Conservation (phyloP, 2,888 invertebrate species). For the Meteorus cinctellus region DNA sequence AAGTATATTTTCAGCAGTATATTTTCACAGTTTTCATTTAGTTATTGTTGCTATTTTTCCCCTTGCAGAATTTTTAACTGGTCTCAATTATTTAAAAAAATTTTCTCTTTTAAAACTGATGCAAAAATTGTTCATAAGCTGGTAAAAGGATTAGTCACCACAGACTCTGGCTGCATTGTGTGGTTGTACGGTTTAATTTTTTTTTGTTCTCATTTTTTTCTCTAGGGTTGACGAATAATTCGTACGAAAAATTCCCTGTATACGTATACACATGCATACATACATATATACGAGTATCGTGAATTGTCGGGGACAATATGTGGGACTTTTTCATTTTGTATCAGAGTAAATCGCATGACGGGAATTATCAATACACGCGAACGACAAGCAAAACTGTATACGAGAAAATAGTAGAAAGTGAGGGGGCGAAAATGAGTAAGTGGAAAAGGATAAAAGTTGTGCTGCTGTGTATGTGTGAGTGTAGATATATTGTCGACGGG, state of each 20-base stretch:
- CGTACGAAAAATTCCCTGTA: neutral
- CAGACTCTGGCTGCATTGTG: neutral
- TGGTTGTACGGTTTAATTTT: neutral
- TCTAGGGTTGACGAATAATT: neutral
- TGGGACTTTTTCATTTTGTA: neutral
- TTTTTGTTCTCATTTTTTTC: neutral
- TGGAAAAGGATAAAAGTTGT: constrained; percentile 33
- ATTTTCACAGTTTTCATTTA: too few relatives aligned
- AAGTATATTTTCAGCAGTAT: too few relatives aligned
- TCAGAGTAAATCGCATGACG: constrained; percentile 24
- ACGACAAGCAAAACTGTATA: neutral
- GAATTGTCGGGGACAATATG: neutral
- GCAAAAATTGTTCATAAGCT: neutral
- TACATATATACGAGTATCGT: neutral
- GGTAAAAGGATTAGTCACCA: constrained; percentile 2
- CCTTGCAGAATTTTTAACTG: neutral
- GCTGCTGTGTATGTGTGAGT: neutral
- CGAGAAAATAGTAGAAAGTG: neutral
- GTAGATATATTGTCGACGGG: constrained; percentile 17
- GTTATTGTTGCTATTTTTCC: too few relatives aligned
- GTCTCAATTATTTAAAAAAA: neutral
- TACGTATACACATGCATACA: neutral
- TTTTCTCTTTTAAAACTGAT: neutral
- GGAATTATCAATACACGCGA: constrained; percentile 23
- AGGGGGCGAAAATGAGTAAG: constrained; percentile 23